Percentiles rank a stretch among this genome's conserved stretches.
phyloP scores from a whole-genome alignment of 2,113 vertebrate species.

The Microtus richardsoni region DNA sequence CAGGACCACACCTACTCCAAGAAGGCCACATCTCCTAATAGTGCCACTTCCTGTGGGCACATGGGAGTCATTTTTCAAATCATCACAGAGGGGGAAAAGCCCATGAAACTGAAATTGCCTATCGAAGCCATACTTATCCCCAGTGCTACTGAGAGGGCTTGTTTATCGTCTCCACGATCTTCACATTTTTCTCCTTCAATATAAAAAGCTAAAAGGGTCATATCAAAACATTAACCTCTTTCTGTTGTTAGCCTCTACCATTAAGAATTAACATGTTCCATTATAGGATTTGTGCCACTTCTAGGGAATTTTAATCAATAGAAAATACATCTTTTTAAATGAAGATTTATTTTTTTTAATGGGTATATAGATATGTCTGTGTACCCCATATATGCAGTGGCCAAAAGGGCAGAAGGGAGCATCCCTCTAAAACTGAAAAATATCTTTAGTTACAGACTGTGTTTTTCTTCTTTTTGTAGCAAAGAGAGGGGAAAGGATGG shows the following conservation, averaged over 20 bases:
- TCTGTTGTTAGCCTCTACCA: background rate
- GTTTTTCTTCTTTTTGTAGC: background rate
- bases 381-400: background rate
- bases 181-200: background rate
- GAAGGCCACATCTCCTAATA: background rate
- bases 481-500: background rate
- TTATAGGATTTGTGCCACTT: background rate
- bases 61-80: background rate
- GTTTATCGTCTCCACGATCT: background rate
- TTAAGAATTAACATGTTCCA: background rate
- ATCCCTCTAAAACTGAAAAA: background rate
- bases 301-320: slow-evolving; percentile 7
- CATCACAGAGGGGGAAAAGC: background rate
- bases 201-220: background rate
- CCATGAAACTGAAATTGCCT: background rate
- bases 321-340: background rate
- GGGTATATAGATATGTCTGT: background rate
- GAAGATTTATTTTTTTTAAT: background rate
- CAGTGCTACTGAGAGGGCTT: background rate
- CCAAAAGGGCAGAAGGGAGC: background rate
- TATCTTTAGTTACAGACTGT: background rate
- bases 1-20: background rate
- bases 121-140: background rate
- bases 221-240: background rate
- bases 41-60: background rate